A percentile compares a stretch with the other conserved stretches of the same genome.
Evolutionary conservation across 2,113 vertebrate genomes (phyloP).

Genomic region (Benitochromis conjunctus): DNA sequence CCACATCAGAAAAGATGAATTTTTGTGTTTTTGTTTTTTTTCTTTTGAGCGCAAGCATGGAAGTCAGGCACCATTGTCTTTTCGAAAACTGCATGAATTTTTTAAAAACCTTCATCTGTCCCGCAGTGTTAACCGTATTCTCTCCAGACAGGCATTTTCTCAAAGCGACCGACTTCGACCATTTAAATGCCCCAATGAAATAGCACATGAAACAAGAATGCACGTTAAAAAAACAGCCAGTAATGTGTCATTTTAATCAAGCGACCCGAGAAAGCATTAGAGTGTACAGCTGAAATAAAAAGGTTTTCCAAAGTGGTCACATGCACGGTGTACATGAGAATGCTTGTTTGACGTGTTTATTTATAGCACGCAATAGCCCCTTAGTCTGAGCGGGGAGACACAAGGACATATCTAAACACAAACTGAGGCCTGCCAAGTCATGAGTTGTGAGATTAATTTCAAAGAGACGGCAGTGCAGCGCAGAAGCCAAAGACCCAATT

Average conservation of each 20-base stretch:
- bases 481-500: constrained; percentile 76
- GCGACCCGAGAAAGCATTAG: constrained; percentile 13
- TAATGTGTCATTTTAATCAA: constrained; percentile 49
- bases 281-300: constrained; percentile 23
- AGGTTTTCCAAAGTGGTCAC: constrained; percentile 45
- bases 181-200: constrained; percentile 19
- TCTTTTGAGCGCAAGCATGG: constrained; percentile 8
- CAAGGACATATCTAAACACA: constrained; percentile 71
- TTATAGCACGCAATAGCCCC: constrained; percentile 60
- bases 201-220: constrained; percentile 33
- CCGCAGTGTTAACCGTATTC: background rate
- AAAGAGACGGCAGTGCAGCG: constrained; percentile 68
- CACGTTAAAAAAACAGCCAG: constrained; percentile 11
- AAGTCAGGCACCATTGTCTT: constrained; percentile 18
- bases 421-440: constrained; percentile 75
- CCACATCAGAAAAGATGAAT: constrained; percentile 55
- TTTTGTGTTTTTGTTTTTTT: background rate
- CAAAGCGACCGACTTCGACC: background rate
- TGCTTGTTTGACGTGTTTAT: constrained; percentile 64
- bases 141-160: background rate
- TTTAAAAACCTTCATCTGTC: background rate
- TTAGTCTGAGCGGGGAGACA: constrained; percentile 63
- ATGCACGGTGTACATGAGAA: constrained; percentile 36
- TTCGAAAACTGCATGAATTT: background rate
- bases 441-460: constrained; percentile 78